Conservation (phyloP, 2,113 vertebrate genomes). For the Nothobranchius furzeri region DNA sequence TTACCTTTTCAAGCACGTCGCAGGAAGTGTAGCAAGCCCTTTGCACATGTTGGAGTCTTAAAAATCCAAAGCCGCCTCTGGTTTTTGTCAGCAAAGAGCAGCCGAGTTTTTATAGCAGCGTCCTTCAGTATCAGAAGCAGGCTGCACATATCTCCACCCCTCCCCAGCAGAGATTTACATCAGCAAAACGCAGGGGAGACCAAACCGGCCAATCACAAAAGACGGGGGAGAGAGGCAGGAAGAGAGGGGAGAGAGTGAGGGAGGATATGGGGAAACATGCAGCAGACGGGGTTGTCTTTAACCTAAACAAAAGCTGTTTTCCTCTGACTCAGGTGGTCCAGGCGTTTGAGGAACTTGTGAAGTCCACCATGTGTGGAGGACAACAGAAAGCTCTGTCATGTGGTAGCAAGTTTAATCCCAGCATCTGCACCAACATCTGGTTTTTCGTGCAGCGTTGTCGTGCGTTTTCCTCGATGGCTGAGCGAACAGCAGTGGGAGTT, state of each 20-base stretch:
- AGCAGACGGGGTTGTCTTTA: not conserved
- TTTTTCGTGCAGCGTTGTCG: not conserved
- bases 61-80: conserved; percentile 28
- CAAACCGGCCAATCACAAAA: conserved; percentile 63
- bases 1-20: conserved; percentile 94
- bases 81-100: not conserved
- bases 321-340: not conserved
- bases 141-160: conserved; percentile 59
- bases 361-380: not conserved
- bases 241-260: conserved; percentile 3
- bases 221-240: conserved; percentile 2
- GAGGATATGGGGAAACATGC: conserved; percentile 2
- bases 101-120: conserved; percentile 12
- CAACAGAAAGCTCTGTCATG: not conserved
- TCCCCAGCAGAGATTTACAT: conserved; percentile 59
- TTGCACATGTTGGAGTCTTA: conserved; percentile 85
- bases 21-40: conserved; percentile 90
- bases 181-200: conserved; percentile 25
- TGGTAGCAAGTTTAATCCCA: not conserved
- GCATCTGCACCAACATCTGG: not conserved
- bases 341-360: conserved; percentile 9
- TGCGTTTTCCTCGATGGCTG: conserved; percentile 1
- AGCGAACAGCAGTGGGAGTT: not conserved
- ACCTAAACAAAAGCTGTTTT: conserved; percentile 43
- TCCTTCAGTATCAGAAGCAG: conserved; percentile 26